Evolutionary conservation across 2,888 invertebrate species (phyloP).

Genomic region (Allolobophora icterica): DNA sequence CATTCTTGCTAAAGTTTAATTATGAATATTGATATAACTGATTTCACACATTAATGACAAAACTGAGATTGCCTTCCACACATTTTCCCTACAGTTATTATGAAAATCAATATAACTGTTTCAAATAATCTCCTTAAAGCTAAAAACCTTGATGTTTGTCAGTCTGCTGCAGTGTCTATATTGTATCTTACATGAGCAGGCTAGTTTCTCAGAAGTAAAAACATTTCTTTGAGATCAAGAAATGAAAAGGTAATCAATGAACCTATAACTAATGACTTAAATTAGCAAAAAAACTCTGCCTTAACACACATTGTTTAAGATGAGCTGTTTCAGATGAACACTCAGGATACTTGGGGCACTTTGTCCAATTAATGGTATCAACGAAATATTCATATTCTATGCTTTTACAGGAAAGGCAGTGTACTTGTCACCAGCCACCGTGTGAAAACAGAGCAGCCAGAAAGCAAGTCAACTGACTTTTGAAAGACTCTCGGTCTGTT

Average conservation of each 20-base stretch:
- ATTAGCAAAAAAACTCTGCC: neutral
- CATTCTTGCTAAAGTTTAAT: neutral
- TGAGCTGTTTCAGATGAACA: neutral
- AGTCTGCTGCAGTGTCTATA: neutral
- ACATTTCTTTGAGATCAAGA: neutral
- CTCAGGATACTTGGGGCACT: neutral
- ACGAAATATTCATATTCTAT: neutral
- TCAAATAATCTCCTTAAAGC: neutral
- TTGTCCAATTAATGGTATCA: neutral
- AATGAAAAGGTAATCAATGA: neutral
- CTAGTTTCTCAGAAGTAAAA: neutral
- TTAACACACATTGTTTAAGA: neutral
- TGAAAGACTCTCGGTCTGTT: slow-evolving; percentile 25
- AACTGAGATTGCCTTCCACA: neutral
- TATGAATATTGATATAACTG: neutral
- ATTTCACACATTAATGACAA: neutral
- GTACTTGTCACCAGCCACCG: neutral
- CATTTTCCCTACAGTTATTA: no score
- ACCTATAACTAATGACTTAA: neutral
- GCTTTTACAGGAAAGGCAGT: neutral
- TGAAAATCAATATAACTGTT: neutral
- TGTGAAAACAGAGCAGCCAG: neutral
- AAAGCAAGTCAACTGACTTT: neutral
- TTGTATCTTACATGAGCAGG: neutral
- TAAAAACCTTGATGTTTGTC: neutral